phyloP scores from a whole-genome alignment of 2,888 invertebrate species.

The Odontocolon sp. region DNA sequence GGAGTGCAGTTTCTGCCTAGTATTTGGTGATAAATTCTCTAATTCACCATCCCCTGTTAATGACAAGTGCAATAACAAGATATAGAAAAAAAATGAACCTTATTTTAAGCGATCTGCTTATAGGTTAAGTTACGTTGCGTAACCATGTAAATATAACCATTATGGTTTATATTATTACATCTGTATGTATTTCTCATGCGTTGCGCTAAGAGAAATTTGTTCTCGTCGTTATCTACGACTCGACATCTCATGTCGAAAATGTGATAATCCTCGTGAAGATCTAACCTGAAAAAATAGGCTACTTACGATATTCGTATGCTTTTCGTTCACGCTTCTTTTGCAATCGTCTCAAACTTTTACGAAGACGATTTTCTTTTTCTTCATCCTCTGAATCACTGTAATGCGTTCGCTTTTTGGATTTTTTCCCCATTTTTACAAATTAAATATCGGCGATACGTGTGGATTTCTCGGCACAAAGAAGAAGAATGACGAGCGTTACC shows the following conservation, averaged over 20 bases:
- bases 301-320: neutral
- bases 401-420: neutral
- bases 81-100: no score
- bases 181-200: neutral
- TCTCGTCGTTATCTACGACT: neutral
- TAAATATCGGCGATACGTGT: no score
- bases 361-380: neutral
- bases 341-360: neutral
- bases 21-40: neutral
- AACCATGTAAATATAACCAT: neutral
- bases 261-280: neutral
- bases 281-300: no score
- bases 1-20: neutral
- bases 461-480: no score
- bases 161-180: neutral
- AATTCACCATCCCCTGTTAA: neutral
- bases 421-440: no score
- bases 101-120: neutral
- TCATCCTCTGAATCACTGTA: neutral
- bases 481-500: neutral
- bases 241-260: neutral
- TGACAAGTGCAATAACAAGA: neutral
- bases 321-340: neutral
- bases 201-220: neutral
- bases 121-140: neutral